phyloP scores from a whole-genome alignment of 2,888 invertebrate species.

The Volucella zonaria region DNA sequence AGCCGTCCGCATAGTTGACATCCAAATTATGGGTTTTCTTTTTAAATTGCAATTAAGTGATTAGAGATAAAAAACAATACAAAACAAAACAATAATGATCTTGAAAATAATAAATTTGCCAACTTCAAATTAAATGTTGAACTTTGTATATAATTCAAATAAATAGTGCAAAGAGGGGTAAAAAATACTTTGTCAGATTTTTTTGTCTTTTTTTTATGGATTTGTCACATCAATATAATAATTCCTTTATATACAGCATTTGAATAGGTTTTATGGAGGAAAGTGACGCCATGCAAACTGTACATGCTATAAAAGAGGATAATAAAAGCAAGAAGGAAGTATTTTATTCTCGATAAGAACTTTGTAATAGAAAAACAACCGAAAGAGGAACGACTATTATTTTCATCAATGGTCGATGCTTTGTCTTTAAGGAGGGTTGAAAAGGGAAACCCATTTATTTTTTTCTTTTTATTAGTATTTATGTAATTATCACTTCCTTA shows the following conservation, averaged over 20 bases:
- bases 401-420: constrained; percentile 40
- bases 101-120: not conserved
- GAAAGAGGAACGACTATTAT: constrained; percentile 40
- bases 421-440: constrained; percentile 33
- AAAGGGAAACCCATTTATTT: constrained; percentile 42
- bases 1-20: constrained; percentile 16
- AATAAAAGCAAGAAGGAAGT: constrained; percentile 63
- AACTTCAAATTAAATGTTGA: constrained; percentile 33
- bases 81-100: constrained; percentile 11
- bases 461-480: constrained; percentile 22
- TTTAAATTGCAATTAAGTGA: constrained; percentile 33
- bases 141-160: constrained; percentile 22
- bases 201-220: constrained; percentile 56
- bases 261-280: constrained; percentile 58
- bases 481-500: too few relatives aligned
- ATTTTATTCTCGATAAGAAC: constrained; percentile 60
- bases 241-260: constrained; percentile 55
- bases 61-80: not conserved
- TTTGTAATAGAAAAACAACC: constrained; percentile 48
- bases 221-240: constrained; percentile 67
- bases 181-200: constrained; percentile 58
- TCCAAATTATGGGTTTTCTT: constrained; percentile 33
- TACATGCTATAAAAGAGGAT: constrained; percentile 51
- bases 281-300: constrained; percentile 66
- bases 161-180: constrained; percentile 14